Base-by-base conservation (phyloP, 2,888 invertebrate species). In the Nysson spinosus region DNA sequence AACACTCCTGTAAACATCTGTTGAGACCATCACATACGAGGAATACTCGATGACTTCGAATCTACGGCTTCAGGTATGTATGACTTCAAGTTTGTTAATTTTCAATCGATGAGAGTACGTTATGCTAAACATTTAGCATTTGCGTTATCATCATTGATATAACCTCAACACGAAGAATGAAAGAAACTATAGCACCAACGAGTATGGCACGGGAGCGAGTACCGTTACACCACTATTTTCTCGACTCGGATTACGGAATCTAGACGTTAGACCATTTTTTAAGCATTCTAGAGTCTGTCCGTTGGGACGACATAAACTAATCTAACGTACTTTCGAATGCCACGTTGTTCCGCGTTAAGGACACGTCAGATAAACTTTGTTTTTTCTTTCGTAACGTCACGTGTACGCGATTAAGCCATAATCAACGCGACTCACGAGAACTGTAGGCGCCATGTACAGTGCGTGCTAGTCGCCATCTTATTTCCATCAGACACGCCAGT, bases 321-420 rank as follows among this genome's bases (percentile, higher is more conserved):
- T 19, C 14, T n/a, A 6, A 6, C 43, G 28, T 11, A 12, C 11
- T 44, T 43, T 4, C 14, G 24, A 46, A 26, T 71, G 81, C 80
- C 80, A 78, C 78, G 81, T 81, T 81, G 77, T 69, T 65, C 58
- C 39, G 40, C 17, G 51, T 58, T 72, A 65, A 51, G 75, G 81
- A 80, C 80, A 80, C 80, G 80, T 80, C 80, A 80, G 79, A 77
- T 58, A n/a, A 51, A 49, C 14, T 42, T 52, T 55, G 47, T 67
- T 57, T 66, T 57, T 44, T 50, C 30, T 17, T 4, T 26, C 32
- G 11, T 30, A 30, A 34, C 55, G 49, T 56, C 63, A 71, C 70
- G 66, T 66, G 65, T 47, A 17, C 17, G 20, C 3, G 11, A 19
- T 60, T 39, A 39, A 30, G n/a, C 11, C 26, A 11, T 24, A 14